A percentile compares a stretch with the other conserved stretches of the same genome.
Evolutionary conservation across 1,140 invertebrate genomes (phyloP).

Genomic region (Rhyacophila brunnea): DNA sequence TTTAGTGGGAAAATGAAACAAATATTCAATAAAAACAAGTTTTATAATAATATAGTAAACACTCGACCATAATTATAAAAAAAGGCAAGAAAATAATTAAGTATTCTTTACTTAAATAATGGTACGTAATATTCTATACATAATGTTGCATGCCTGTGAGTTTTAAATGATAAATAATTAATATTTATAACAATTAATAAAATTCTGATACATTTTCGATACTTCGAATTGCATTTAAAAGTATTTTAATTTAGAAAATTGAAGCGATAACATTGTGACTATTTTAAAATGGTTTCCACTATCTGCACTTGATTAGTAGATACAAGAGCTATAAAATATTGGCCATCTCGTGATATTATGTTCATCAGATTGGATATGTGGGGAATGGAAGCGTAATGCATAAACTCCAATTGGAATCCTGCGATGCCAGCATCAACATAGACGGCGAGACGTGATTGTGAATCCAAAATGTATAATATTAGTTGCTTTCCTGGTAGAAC

Average conservation of each 20-base stretch:
- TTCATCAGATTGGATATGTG: not conserved
- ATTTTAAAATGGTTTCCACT: not conserved
- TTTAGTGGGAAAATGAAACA: too few relatives aligned
- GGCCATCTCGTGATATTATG: not conserved
- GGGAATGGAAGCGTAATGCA: not conserved
- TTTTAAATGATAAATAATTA: too few relatives aligned
- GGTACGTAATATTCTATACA: not conserved
- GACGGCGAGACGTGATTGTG: not conserved
- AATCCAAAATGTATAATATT: not conserved
- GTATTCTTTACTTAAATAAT: not conserved
- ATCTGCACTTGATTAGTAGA: not conserved
- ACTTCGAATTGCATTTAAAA: too few relatives aligned
- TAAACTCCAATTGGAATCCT: not conserved
- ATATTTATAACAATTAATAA: too few relatives aligned
- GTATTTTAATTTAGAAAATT: too few relatives aligned
- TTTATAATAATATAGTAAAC: too few relatives aligned
- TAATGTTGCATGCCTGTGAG: not conserved
- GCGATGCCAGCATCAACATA: not conserved
- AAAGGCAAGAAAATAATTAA: not conserved
- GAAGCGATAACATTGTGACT: too few relatives aligned
- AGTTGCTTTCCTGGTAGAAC: not conserved
- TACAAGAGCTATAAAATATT: not conserved
- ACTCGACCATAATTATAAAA: too few relatives aligned
- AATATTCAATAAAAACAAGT: too few relatives aligned
- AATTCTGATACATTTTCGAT: too few relatives aligned